phyloP scores from a whole-genome alignment of 2,797 vertebrate species.

The Gallinago nigripennis region DNA sequence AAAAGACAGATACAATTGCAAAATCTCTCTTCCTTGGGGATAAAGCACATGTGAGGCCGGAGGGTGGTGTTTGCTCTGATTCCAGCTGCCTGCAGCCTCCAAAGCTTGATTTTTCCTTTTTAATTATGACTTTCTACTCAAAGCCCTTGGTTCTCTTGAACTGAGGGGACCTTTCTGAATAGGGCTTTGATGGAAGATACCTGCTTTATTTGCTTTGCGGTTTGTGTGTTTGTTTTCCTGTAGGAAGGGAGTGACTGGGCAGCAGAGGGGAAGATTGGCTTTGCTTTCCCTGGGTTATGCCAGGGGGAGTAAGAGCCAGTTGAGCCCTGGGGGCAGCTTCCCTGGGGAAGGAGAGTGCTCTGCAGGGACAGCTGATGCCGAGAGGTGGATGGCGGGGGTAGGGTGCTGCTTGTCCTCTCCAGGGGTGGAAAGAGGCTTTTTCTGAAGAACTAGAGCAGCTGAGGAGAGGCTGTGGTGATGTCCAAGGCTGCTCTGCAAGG shows the following conservation, averaged over 20 bases:
- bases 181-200: neutral
- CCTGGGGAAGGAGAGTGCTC: neutral
- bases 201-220: neutral
- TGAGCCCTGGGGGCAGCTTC: neutral
- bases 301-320: neutral
- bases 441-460: neutral
- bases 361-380: neutral
- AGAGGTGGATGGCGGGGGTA: neutral
- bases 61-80: neutral
- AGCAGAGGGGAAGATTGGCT: neutral
- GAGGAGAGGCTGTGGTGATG: neutral
- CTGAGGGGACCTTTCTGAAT: neutral
- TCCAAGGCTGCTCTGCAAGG: neutral
- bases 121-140: neutral
- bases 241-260: neutral
- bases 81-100: neutral
- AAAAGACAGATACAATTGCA: neutral
- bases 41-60: neutral
- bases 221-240: neutral
- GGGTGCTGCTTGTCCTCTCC: rapidly evolving
- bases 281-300: neutral
- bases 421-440: neutral
- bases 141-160: neutral
- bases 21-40: neutral
- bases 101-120: neutral